These are phyloP conservation scores for Pituophis catenifer DNA, from an alignment of 2,113 vertebrate species.

Conservation along the genomic window DNA sequence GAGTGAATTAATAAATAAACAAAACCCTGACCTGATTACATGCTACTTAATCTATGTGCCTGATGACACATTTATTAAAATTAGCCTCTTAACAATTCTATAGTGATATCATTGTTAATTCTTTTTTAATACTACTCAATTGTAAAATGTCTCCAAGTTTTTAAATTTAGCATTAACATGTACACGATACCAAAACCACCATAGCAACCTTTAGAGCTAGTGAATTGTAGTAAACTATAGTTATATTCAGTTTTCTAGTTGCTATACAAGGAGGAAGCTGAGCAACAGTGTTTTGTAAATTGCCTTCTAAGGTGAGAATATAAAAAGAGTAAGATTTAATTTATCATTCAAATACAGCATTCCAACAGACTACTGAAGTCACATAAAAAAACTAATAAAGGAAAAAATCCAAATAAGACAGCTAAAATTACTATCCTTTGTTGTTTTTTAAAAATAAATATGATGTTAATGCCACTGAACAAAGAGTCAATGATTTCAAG, in stretches of 20 bases:
- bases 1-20: background rate
- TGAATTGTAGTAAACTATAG: background rate
- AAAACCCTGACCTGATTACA: constrained; percentile 65
- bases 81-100: background rate
- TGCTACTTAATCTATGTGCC: constrained; percentile 54
- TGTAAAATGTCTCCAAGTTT: background rate
- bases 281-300: background rate
- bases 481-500: constrained; percentile 23
- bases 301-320: background rate
- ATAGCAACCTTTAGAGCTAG: background rate
- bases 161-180: background rate
- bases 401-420: constrained; percentile 30
- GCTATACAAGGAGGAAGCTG: background rate
- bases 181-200: background rate
- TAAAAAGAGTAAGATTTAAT: background rate
- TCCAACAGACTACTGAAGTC: background rate
- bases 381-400: constrained; percentile 16
- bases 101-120: constrained; percentile 1
- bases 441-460: constrained; percentile 22
- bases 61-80: constrained; percentile 33
- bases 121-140: background rate
- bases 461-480: constrained; percentile 4
- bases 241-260: background rate
- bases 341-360: background rate
- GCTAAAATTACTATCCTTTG: constrained; percentile 5